phyloP scores from a whole-genome alignment of 1,140 invertebrate genomes.

The Trinorchestia longiramus region DNA sequence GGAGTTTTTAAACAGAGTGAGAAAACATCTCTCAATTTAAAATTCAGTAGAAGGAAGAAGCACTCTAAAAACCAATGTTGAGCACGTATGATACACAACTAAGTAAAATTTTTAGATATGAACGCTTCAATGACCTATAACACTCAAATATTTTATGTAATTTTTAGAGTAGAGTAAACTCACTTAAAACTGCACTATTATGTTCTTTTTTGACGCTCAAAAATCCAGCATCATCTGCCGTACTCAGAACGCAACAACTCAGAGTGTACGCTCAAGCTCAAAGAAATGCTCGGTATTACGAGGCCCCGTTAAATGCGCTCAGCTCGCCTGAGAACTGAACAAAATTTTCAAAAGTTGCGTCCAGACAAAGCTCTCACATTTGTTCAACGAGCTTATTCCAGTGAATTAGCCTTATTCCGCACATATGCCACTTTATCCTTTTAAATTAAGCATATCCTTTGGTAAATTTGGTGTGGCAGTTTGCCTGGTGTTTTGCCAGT shows the following conservation, averaged over 20 bases:
- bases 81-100: background rate
- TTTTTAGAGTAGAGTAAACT: background rate
- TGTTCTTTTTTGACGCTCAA: background rate
- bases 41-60: background rate
- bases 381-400: conserved; percentile 46
- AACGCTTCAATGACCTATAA: background rate
- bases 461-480: conserved; percentile 49
- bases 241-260: background rate
- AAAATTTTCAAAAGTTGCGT: background rate
- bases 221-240: background rate
- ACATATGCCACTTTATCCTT: conserved; percentile 37
- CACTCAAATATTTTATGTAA: background rate
- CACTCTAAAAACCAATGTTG: background rate
- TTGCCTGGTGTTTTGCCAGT: conserved; percentile 42
- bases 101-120: background rate
- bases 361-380: conserved; percentile 30
- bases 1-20: no score
- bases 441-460: conserved; percentile 51
- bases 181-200: background rate
- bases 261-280: background rate
- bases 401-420: conserved; percentile 34
- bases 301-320: background rate
- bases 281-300: background rate
- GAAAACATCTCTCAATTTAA: no score
- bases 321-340: background rate